A percentile compares a stretch with the other conserved stretches of the same genome.
Evolutionary conservation across 2,113 vertebrate species (phyloP).

Genomic region (Rattus norvegicus): GRCr8 NC_086030.1:20683501-20684000

Average conservation of each 20-base stretch:
- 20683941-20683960: neutral
- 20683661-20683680: neutral
- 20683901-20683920: neutral
- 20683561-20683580: neutral
- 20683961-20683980: neutral
- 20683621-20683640: neutral
- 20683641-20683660: neutral
- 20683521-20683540: neutral
- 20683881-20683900: neutral
- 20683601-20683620: too few relatives aligned
- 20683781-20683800: neutral
- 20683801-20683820: neutral
- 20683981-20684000: neutral
- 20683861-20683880: neutral
- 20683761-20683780: neutral
- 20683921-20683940: neutral
- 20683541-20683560: neutral
- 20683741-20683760: neutral
- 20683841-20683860: neutral
- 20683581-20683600: neutral
- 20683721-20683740: neutral
- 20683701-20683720: neutral
- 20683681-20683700: neutral
- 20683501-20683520: neutral
- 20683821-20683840: neutral